These are phyloP conservation scores for Heliconius aoede DNA, from an alignment of 2,888 invertebrate species.

Conservation along the genomic window DNA sequence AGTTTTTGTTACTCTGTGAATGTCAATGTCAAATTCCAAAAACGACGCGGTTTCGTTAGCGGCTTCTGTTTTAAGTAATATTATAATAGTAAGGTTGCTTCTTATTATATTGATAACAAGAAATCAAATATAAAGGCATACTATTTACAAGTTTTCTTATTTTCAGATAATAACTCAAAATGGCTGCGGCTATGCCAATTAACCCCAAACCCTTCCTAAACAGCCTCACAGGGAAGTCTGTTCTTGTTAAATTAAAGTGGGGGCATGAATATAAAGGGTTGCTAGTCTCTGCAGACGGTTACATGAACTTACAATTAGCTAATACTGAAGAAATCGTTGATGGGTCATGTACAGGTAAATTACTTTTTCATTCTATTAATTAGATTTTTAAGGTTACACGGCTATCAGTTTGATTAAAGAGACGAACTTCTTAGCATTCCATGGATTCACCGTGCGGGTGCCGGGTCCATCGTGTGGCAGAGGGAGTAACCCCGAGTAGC, in stretches of 20 bases:
- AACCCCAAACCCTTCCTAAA: slow-evolving; percentile 99
- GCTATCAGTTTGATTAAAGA: not conserved
- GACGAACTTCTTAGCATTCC: too few species aligned
- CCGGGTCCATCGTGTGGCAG: too few species aligned
- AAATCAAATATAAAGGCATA: not conserved
- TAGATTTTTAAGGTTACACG: not conserved
- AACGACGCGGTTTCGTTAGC: slow-evolving; percentile 30
- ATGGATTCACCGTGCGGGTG: too few species aligned
- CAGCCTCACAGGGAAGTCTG: slow-evolving; percentile 98
- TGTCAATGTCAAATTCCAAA: slow-evolving; percentile 29
- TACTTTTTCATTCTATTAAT: slow-evolving; percentile 5
- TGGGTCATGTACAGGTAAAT: slow-evolving; percentile 92
- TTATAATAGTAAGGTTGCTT: slow-evolving; percentile 19
- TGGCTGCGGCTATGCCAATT: slow-evolving; percentile 95
- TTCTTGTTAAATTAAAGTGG: slow-evolving; percentile 99
- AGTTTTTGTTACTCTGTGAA: not conserved
- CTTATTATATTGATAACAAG: not conserved
- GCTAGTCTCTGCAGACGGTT: slow-evolving; percentile 98
- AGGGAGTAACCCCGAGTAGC: too few species aligned
- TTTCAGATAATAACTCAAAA: slow-evolving; percentile 59
- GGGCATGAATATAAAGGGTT: slow-evolving; percentile 99
- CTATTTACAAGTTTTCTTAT: not conserved
- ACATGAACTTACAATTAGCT: slow-evolving; percentile 99
- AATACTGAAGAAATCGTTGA: slow-evolving; percentile 99
- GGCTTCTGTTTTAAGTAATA: slow-evolving; percentile 20